phyloP scores from a whole-genome alignment of 2,888 invertebrate species.

The Anthoptus insignis region DNA sequence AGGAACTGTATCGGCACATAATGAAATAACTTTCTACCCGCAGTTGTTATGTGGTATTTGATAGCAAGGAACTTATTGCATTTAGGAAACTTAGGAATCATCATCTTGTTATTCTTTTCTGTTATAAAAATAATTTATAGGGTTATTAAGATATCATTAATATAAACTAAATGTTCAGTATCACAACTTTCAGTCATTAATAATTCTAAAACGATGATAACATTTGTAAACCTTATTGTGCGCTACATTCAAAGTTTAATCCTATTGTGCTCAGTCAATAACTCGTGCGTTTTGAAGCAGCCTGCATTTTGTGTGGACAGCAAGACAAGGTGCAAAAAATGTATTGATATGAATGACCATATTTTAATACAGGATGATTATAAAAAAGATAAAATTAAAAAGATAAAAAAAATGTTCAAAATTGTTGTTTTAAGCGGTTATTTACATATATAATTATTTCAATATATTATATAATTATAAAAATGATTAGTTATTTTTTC shows the following conservation, averaged over 20 bases:
- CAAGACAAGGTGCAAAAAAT: conserved; percentile 73
- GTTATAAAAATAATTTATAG: not conserved
- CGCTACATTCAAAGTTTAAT: conserved; percentile 62
- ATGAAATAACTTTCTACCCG: too few species aligned
- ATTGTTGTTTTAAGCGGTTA: too few species aligned
- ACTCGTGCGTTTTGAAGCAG: conserved; percentile 63
- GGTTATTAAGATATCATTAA: conserved; percentile 41
- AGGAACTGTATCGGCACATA: too few species aligned
- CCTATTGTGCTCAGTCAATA: conserved; percentile 70
- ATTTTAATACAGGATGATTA: conserved; percentile 59
- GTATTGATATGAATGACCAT: conserved; percentile 73
- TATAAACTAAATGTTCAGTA: not conserved
- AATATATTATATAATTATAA: too few species aligned
- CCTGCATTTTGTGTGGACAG: conserved; percentile 56
- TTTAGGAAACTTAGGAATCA: too few species aligned
- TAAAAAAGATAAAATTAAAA: too few species aligned
- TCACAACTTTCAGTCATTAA: conserved; percentile 52
- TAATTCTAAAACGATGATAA: conserved; percentile 55
- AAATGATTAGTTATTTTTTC: too few species aligned
- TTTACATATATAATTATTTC: too few species aligned
- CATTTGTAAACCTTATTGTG: conserved; percentile 56
- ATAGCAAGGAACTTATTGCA: too few species aligned
- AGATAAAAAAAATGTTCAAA: too few species aligned
- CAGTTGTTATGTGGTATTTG: too few species aligned
- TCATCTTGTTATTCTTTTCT: not conserved